Evolutionary conservation across 2,888 invertebrate genomes (phyloP).

Genomic region (Microdon myrmicae): DNA sequence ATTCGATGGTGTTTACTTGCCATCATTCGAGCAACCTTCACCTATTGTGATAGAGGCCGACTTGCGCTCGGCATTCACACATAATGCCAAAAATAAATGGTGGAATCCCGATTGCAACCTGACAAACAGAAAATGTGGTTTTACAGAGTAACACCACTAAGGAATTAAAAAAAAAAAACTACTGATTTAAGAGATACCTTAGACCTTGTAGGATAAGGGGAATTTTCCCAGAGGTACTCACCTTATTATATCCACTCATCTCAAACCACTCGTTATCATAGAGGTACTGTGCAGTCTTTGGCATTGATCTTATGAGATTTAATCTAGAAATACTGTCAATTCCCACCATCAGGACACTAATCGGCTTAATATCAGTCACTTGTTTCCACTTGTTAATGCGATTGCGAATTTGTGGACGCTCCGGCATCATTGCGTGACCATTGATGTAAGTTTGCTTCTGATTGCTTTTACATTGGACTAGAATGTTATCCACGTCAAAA

Average conservation of each 20-base stretch:
- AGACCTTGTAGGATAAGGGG: too few species aligned
- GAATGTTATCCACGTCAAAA: constrained; percentile 66
- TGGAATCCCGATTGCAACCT: too few species aligned
- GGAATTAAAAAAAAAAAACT: neutral
- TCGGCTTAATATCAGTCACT: constrained; percentile 57
- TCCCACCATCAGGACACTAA: constrained; percentile 82
- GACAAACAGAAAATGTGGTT: too few species aligned
- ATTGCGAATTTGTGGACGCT: constrained; percentile 68
- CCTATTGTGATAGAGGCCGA: too few species aligned
- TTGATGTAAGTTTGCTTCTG: constrained; percentile 62
- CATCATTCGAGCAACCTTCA: too few species aligned
- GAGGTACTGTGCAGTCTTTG: constrained; percentile 75
- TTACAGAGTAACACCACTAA: too few species aligned
- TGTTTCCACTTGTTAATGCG: constrained; percentile 61
- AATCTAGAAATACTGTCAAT: constrained; percentile 87
- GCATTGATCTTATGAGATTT: constrained; percentile 81
- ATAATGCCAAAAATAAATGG: too few species aligned
- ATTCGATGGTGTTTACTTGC: too few species aligned
- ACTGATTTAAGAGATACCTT: neutral
- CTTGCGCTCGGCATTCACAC: too few species aligned
- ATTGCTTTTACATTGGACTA: constrained; percentile 68
- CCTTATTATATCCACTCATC: constrained; percentile 79
- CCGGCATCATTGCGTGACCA: constrained; percentile 70
- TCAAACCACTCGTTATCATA: constrained; percentile 76
- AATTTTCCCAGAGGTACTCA: constrained; percentile 59